Base-by-base conservation (phyloP, 2,797 vertebrate genomes). In the Morelia viridis region DNA sequence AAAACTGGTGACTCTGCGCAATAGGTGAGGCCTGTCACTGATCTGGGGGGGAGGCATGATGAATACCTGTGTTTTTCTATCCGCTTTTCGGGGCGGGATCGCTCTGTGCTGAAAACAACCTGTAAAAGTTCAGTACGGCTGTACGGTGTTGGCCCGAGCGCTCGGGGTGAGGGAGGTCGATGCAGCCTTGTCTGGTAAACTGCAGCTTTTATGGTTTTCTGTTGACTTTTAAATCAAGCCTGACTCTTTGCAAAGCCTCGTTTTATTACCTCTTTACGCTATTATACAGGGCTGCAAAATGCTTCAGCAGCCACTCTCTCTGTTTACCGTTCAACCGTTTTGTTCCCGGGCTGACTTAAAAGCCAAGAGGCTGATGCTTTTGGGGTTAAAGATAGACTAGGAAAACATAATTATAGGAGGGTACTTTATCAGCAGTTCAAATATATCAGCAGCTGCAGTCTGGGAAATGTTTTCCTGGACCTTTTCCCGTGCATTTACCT, bases 71-170 rank as follows among this genome's bases (percentile, higher is more conserved):
- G 41, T 46, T 46, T 46, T 80, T 46, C 71, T 3, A 0, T 4
- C 19, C 19, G 1, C 46, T 41, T 80, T 24, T 41, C 71, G 46
- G 19, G 19, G 3, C 22, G 19, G 17, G 71, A 4, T 10, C 24
- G 8, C 8, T 24, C 19, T 11, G 19, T 10, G 35, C 35, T 24
- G 35, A 80, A 46, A 80, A 8, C 7, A 22, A 41, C 31, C 65
- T 7, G 3, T 41, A 8, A 22, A 76, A 41, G 17, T 41, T 41
- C 22, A 76, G 41, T 1, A 80, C 1, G 41, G 41, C 22, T 41
- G 41, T 0, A 80, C 0, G 22, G 5, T 0, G 15, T 17, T 7
- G 31, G 65, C 13, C 19, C 0, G 0, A 0, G 6, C 4, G 17
- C 9, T 41, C 1, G 19, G 35, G 35, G 1, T 46, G 46, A 46